phyloP scores from a whole-genome alignment of 2,113 vertebrate genomes.

The Notiomystis cincta region DNA sequence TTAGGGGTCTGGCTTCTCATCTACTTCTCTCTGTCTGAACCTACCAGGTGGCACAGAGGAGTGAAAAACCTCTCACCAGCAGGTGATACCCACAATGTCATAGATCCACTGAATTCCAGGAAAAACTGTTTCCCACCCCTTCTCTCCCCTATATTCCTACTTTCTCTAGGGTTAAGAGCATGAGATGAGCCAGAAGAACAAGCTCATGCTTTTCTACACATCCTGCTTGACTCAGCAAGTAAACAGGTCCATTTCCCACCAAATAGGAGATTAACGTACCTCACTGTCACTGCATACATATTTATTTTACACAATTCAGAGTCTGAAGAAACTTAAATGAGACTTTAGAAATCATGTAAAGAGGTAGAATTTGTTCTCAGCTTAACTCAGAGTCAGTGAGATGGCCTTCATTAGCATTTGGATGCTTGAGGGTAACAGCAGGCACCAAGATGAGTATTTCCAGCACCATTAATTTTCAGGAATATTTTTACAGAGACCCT shows the following conservation, averaged over 20 bases:
- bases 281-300: not conserved
- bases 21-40: not conserved
- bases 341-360: not conserved
- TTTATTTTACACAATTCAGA: not conserved
- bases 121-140: not conserved
- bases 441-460: not conserved
- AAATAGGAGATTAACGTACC: not conserved
- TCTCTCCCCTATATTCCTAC: not conserved
- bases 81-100: not conserved
- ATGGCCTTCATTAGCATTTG: not conserved
- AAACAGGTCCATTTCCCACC: not conserved
- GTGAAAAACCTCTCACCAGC: not conserved
- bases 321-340: not conserved
- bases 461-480: not conserved
- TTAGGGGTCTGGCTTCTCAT: not conserved
- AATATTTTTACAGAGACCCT: conserved; percentile 1
- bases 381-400: not conserved
- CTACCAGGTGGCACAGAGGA: not conserved
- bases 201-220: not conserved
- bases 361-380: not conserved
- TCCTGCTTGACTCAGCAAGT: not conserved
- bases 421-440: not conserved
- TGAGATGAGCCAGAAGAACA: not conserved
- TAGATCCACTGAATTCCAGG: not conserved
- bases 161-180: not conserved